Percentiles rank a stretch among this genome's conserved stretches.
Evolutionary conservation across 2,113 vertebrate genomes (phyloP).

Genomic region (Pluvianellus socialis): DNA sequence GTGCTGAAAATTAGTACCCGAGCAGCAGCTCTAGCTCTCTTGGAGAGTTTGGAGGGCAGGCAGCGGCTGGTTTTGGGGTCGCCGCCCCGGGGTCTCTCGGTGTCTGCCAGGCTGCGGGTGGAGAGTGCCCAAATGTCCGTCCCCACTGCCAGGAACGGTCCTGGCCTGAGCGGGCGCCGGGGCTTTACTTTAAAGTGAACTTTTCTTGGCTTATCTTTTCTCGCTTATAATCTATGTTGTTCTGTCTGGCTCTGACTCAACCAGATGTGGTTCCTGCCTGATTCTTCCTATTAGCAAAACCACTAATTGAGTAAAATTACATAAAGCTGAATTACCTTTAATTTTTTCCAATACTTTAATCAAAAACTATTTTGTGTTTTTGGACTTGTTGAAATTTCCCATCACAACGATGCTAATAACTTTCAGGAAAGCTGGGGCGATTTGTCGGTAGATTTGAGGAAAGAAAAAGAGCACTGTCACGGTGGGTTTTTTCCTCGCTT

Average conservation of each 20-base stretch:
- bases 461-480: not conserved
- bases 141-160: not conserved
- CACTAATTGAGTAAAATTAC: constrained; percentile 6
- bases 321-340: not conserved
- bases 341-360: not conserved
- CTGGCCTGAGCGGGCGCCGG: not conserved
- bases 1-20: not conserved
- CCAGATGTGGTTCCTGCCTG: constrained; percentile 72
- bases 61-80: not conserved
- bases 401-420: not conserved
- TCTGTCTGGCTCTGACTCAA: constrained; percentile 68
- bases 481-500: constrained; percentile 22
- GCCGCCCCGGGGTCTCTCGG: not conserved
- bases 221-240: constrained; percentile 63
- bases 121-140: not conserved
- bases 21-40: not conserved
- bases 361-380: not conserved
- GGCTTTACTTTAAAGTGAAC: not conserved
- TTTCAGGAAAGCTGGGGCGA: not conserved
- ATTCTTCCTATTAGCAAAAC: constrained; percentile 61
- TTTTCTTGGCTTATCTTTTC: constrained; percentile 73
- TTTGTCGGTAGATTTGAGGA: constrained; percentile 7
- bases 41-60: not conserved
- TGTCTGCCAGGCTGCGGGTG: not conserved
- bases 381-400: not conserved